A percentile compares a stretch with the other conserved stretches of the same genome.
phyloP scores from a whole-genome alignment of 92 coral and sea anemone genomes.

The Actinernus sp. region DNA sequence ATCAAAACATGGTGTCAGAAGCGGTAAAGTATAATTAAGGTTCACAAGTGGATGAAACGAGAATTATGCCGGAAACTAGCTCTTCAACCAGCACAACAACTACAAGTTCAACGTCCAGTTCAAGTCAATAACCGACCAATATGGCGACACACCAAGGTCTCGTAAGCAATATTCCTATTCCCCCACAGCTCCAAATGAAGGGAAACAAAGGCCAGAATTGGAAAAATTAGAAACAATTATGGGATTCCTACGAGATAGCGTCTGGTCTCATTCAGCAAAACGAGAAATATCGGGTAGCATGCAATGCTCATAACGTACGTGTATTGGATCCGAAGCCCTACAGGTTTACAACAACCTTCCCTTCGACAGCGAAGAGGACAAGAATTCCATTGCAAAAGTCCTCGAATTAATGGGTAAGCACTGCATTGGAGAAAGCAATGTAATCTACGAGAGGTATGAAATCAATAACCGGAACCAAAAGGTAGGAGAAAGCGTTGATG shows the following conservation, averaged over 20 bases:
- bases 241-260: constrained; percentile 3
- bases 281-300: constrained; percentile 19
- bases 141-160: too few relatives aligned
- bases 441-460: constrained; percentile 8
- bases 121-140: too few relatives aligned
- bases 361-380: background rate
- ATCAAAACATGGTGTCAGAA: too few relatives aligned
- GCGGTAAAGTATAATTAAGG: too few relatives aligned
- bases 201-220: constrained; percentile 4
- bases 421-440: constrained; percentile 27
- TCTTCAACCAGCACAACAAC: too few relatives aligned
- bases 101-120: too few relatives aligned
- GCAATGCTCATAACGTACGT: too few relatives aligned
- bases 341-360: constrained; percentile 22
- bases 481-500: background rate
- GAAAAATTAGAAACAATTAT: background rate
- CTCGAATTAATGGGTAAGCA: background rate
- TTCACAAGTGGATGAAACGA: too few relatives aligned
- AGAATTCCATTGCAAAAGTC: background rate
- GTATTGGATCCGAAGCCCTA: constrained; percentile 28
- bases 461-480: constrained; percentile 4
- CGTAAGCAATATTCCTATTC: constrained; percentile 57
- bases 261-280: constrained; percentile 1
- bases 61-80: too few relatives aligned
- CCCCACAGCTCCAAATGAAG: constrained; percentile 32